Conservation (phyloP, 2,797 vertebrate species). For the Todus mexicanus region DNA sequence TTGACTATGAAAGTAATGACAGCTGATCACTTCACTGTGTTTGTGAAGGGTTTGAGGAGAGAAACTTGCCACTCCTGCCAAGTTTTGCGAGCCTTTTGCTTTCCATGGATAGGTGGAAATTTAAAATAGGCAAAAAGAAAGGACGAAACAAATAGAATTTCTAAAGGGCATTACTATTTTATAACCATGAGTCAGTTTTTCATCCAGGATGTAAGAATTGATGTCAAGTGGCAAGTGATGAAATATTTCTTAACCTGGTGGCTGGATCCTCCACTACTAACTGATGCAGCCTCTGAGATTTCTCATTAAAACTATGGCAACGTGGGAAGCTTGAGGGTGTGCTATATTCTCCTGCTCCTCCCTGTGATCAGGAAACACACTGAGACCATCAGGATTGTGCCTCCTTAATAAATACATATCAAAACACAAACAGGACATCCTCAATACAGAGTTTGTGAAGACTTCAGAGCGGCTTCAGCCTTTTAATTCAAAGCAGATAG, state of each 20-base stretch:
- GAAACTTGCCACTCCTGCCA: not conserved
- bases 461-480: not conserved
- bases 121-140: not conserved
- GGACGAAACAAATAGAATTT: not conserved
- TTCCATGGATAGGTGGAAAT: not conserved
- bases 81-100: not conserved
- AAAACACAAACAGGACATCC: not conserved
- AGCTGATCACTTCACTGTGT: not conserved
- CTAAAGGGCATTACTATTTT: not conserved
- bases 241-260: conserved; percentile 1
- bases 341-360: not conserved
- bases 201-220: not conserved
- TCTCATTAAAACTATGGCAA: not conserved
- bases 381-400: not conserved
- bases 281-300: not conserved
- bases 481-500: not conserved
- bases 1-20: not conserved
- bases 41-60: not conserved
- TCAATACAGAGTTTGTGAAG: not conserved
- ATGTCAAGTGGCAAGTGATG: not conserved
- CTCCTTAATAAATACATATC: not conserved
- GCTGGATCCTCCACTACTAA: not conserved
- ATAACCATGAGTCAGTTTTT: conserved; percentile 1
- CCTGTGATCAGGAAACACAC: not conserved
- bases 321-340: not conserved